phyloP scores from a whole-genome alignment of 2,113 vertebrate genomes.

The Colossoma macropomum region DNA sequence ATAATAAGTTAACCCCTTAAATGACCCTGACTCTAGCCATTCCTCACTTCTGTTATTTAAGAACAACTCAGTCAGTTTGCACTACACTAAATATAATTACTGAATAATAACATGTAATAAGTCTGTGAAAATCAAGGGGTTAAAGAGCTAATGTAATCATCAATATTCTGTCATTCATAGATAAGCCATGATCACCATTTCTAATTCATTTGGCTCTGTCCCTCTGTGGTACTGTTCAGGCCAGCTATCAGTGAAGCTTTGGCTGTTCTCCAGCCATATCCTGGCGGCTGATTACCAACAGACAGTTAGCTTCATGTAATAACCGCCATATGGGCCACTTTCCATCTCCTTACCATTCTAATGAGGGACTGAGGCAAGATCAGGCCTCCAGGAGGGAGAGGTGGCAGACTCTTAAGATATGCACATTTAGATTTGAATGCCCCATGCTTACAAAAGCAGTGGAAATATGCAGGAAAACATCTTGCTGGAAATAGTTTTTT shows the following conservation, averaged over 20 bases:
- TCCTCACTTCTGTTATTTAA: background rate
- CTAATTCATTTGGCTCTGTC: background rate
- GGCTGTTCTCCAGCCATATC: slow-evolving; percentile 5
- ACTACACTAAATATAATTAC: background rate
- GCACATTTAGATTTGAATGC: slow-evolving; percentile 3
- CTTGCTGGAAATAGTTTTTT: background rate
- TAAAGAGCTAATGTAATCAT: background rate
- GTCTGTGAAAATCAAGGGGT: background rate
- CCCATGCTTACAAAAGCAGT: background rate
- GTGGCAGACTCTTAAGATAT: background rate
- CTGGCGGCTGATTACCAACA: slow-evolving; percentile 1
- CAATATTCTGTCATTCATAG: background rate
- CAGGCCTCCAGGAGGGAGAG: background rate
- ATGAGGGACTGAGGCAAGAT: background rate
- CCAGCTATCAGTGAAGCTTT: background rate
- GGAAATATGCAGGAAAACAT: background rate
- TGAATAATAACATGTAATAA: too few relatives aligned
- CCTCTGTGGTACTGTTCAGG: background rate
- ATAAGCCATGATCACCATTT: background rate
- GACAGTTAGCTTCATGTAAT: slow-evolving; percentile 27
- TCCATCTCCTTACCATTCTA: background rate
- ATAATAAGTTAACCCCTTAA: too few relatives aligned
- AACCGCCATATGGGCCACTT: background rate
- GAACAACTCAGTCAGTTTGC: background rate
- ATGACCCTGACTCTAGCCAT: background rate